Percentiles rank a stretch among this genome's conserved stretches.
phyloP scores from a whole-genome alignment of 2,113 vertebrate species.

The Rhea americana region DNA sequence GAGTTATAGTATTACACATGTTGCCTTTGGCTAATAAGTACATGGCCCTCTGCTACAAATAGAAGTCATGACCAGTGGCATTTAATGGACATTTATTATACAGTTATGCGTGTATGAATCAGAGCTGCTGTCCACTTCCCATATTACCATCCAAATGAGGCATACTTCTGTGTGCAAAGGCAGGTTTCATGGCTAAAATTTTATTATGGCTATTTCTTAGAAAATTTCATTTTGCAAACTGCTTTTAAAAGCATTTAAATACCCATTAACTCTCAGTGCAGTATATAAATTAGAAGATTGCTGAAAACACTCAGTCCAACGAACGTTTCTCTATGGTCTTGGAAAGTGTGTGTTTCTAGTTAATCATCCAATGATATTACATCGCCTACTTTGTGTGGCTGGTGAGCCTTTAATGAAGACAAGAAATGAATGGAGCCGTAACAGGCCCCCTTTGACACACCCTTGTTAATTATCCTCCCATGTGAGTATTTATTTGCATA shows the following conservation, averaged over 20 bases:
- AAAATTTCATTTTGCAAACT: slow-evolving; percentile 20
- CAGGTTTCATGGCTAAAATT: neutral
- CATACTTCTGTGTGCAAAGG: neutral
- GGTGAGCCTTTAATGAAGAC: neutral
- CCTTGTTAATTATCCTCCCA: neutral
- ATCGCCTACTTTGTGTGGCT: neutral
- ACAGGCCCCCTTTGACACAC: neutral
- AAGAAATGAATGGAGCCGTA: neutral
- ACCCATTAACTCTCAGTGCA: neutral
- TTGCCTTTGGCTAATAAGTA: neutral
- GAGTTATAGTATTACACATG: neutral
- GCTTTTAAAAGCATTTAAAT: slow-evolving; percentile 19
- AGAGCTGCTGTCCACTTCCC: neutral
- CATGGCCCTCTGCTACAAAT: neutral
- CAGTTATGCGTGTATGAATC: neutral
- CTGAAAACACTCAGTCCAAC: neutral
- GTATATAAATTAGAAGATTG: slow-evolving; percentile 22
- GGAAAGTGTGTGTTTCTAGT: neutral
- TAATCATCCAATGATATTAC: neutral
- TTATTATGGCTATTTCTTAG: slow-evolving; percentile 1
- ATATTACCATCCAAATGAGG: neutral
- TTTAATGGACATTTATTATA: neutral
- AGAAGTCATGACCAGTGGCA: neutral
- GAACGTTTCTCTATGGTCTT: neutral
- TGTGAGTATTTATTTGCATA: slow-evolving; percentile 8